These are phyloP conservation scores for Plodia interpunctella DNA, from an alignment of 1,140 invertebrate genomes.

Conservation along the genomic window DNA sequence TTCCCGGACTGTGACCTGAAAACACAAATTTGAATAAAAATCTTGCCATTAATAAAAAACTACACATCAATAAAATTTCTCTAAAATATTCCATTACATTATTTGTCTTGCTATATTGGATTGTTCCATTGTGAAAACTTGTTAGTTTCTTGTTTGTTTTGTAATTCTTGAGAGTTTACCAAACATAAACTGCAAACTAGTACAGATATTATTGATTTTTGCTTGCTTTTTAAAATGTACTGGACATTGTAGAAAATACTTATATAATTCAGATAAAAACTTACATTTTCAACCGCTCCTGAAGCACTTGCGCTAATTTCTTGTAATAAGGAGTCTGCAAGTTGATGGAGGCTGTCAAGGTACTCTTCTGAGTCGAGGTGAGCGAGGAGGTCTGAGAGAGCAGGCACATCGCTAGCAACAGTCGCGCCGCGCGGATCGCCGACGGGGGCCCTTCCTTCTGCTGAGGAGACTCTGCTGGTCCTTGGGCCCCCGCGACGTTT, in stretches of 20 bases:
- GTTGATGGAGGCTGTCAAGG: constrained; percentile 84
- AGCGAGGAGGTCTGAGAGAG: constrained; percentile 87
- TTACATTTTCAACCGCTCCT: constrained; percentile 81
- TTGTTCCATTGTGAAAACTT: too few relatives aligned
- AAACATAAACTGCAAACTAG: background rate
- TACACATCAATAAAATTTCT: too few relatives aligned
- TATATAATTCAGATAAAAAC: constrained; percentile 37
- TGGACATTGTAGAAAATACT: too few relatives aligned
- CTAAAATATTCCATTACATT: too few relatives aligned
- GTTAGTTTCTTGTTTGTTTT: too few relatives aligned
- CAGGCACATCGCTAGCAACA: constrained; percentile 85
- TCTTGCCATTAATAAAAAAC: too few relatives aligned
- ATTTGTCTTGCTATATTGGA: too few relatives aligned
- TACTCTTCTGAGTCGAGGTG: constrained; percentile 82
- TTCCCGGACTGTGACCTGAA: constrained; percentile 51
- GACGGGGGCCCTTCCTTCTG: constrained; percentile 85
- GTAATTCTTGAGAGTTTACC: background rate
- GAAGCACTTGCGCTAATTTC: constrained; percentile 87
- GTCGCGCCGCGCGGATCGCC: constrained; percentile 79
- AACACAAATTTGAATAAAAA: constrained; percentile 17
- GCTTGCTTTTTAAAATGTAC: too few relatives aligned
- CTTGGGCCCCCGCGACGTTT: constrained; percentile 76
- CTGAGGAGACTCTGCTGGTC: constrained; percentile 92
- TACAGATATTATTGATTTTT: too few relatives aligned
- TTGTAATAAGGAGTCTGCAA: constrained; percentile 87